Evolutionary conservation across 2,888 invertebrate species (phyloP), one percentile per base, ranked within the genome.

Genomic region (Drosophila emarginata): DNA sequence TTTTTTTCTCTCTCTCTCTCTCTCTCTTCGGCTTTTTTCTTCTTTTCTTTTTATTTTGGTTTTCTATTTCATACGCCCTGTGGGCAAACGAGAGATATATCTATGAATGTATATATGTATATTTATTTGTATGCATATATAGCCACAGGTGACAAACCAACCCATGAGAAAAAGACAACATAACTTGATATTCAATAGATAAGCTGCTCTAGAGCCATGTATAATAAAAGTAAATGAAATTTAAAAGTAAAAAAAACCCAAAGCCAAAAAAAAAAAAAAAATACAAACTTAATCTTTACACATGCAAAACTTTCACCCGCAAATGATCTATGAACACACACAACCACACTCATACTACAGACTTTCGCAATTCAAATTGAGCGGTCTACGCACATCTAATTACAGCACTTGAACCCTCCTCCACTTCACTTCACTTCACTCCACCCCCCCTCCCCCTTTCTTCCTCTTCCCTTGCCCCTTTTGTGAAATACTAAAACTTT

Each of bases 151-250:
- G 82, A 82, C 82, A 82, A 82, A 82, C 36, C 54, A 82, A 82
- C 18, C 54, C 12, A 78, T 37, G 68, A 74, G 78, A 83, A 86
- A 83, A 78, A 88, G 80, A 82, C 80, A 45, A 52, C 23, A 86
- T 77, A 84, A 83, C 87, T 82, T 82, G 88, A 88, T 82, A 88
- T 88, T 82, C 82, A 83, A 88, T 88, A 82, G 82, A 87, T 82
- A 82, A 87, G 72, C 81, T 68, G 65, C 70, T 74, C 78, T 71
- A 71, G 70, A 75, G 86, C 71, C 68, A 15, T 58, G 64, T 66
- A 75, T 80, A 80, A 76, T 79, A 66, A 66, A 77, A 71, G 78
- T 80, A 80, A 87, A 80, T 87, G 75, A 86, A 82, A 79, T 64
- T 78, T 68, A 85, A 69, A 77, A 65, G 59, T 60, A 66, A 73